Evolutionary conservation across 23 tunicate species (phyloP), one percentile per base, ranked within the genome.

Genomic region (Oikopleura vanhoeffeni): DNA sequence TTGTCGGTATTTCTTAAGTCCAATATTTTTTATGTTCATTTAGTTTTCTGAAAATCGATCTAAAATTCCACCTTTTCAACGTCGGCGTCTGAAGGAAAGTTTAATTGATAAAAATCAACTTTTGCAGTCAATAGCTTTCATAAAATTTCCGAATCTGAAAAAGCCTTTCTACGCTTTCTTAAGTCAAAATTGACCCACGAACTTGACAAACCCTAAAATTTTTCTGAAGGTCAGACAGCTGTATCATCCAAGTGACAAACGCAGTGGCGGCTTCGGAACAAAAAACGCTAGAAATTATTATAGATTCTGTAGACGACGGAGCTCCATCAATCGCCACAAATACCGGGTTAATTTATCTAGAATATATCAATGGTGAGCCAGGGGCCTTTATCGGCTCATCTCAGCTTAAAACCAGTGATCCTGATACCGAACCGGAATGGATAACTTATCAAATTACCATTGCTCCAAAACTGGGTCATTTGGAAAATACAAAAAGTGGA

Each of bases 241-340:
- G 79, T 38, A 38, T 71, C 79, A 33, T 71, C 38, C 79, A 71
- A 30, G 34, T 71, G 34, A 33, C 4, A 18, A 71, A 71, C 38
- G 79, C 79, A 32, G 27, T 71, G 34, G 79, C 79, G 34, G 35
- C 34, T 32, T 24, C 38, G 36, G 79, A 71, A 38, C 79, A 71
- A 33, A 30, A 13, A 30, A 71, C 79, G 79, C 79, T 95, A 42
- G 64, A 64, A 39, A 91, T 95, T 42, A 39, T 85, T 40, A 85
- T 95, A 28, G 88, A 88, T 1, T 91, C 96, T 39, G 91, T 95
- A 1, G 96, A 95, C 76, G 92, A 91, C 82, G 99, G 99, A 0
- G 86, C 99, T 0, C 99, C 99, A 41, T 40, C 91, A 40, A 87
- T 95, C 35, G 85, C 91, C 41, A 88, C 90, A 39, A 95, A 95